Percentiles rank a stretch among this genome's conserved stretches.
These are phyloP conservation scores for Andrena haemorrhoa DNA, from an alignment of 2,888 invertebrate species.

Conservation along the genomic window DNA sequence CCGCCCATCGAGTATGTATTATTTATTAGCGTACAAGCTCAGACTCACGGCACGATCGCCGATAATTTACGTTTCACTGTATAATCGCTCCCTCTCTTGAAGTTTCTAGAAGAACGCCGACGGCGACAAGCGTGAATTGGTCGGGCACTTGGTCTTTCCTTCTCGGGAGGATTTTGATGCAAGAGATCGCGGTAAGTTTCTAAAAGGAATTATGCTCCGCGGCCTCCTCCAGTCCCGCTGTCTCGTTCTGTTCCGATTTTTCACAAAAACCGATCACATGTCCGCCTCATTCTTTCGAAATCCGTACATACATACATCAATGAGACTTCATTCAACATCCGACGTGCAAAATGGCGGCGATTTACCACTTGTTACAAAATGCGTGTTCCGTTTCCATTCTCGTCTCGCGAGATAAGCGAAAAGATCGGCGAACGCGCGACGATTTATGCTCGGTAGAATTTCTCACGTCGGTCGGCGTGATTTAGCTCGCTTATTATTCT, in stretches of 20 bases:
- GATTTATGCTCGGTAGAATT: slow-evolving; percentile 5
- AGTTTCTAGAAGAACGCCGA: slow-evolving; percentile 50
- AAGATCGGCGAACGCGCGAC: background rate
- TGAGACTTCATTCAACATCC: slow-evolving; percentile 57
- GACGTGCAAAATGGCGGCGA: slow-evolving; percentile 63
- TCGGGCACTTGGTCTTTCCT: slow-evolving; percentile 55
- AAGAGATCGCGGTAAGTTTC: slow-evolving; percentile 56
- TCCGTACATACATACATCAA: slow-evolving; percentile 63
- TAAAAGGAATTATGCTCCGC: slow-evolving; percentile 42
- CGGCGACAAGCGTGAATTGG: slow-evolving; percentile 50
- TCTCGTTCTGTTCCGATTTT: slow-evolving; percentile 35
- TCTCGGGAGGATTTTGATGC: slow-evolving; percentile 41
- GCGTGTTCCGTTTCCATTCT: slow-evolving; percentile 8
- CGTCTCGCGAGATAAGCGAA: background rate
- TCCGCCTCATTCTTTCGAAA: slow-evolving; percentile 56
- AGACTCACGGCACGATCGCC: slow-evolving; percentile 49
- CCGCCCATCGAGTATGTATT: slow-evolving; percentile 37
- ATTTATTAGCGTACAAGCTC: slow-evolving; percentile 40
- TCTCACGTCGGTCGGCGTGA: background rate
- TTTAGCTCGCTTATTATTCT: background rate
- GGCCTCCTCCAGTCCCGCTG: slow-evolving; percentile 38
- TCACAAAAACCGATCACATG: slow-evolving; percentile 62
- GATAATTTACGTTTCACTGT: slow-evolving; percentile 48
- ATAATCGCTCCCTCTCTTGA: slow-evolving; percentile 35
- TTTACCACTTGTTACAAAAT: slow-evolving; percentile 57